phyloP scores from a whole-genome alignment of 2,888 invertebrate genomes.

The Acleris emargana region DNA sequence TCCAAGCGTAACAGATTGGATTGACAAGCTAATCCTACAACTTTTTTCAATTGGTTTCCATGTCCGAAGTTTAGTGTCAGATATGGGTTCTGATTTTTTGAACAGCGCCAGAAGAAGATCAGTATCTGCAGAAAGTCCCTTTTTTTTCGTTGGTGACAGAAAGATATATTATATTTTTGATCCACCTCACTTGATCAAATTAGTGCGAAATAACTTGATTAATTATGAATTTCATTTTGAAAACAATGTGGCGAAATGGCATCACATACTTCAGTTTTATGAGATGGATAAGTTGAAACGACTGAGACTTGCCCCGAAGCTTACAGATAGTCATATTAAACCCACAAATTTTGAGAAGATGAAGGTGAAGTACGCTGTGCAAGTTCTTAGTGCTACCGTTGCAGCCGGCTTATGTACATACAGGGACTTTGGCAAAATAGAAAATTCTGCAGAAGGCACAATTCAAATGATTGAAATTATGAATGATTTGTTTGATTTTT shows the following conservation, averaged over 20 bases:
- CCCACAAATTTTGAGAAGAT: too few relatives aligned
- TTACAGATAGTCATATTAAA: too few relatives aligned
- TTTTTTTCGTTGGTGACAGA: slow-evolving; percentile 43
- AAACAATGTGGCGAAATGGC: slow-evolving; percentile 44
- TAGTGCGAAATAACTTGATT: slow-evolving; percentile 44
- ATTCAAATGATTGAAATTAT: slow-evolving; percentile 24
- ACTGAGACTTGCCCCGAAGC: too few relatives aligned
- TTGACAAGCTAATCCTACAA: slow-evolving; percentile 24
- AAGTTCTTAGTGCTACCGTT: too few relatives aligned
- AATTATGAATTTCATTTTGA: slow-evolving; percentile 45
- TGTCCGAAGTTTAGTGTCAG: slow-evolving; percentile 10
- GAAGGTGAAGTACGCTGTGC: too few relatives aligned
- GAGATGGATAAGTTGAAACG: slow-evolving; percentile 39
- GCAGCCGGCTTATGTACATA: too few relatives aligned
- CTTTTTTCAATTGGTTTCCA: slow-evolving; percentile 31
- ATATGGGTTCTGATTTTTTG: slow-evolving; percentile 40
- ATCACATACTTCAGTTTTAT: slow-evolving; percentile 45
- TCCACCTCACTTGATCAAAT: slow-evolving; percentile 47
- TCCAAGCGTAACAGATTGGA: slow-evolving; percentile 25
- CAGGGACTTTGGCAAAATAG: too few relatives aligned
- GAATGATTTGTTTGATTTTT: slow-evolving; percentile 40
- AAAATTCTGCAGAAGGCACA: slow-evolving; percentile 28
- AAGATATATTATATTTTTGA: slow-evolving; percentile 52
- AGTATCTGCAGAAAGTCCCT: slow-evolving; percentile 42
- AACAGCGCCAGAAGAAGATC: slow-evolving; percentile 40